Base-by-base conservation (phyloP, 2,113 vertebrate species). In the Circaetus gallicus region DNA sequence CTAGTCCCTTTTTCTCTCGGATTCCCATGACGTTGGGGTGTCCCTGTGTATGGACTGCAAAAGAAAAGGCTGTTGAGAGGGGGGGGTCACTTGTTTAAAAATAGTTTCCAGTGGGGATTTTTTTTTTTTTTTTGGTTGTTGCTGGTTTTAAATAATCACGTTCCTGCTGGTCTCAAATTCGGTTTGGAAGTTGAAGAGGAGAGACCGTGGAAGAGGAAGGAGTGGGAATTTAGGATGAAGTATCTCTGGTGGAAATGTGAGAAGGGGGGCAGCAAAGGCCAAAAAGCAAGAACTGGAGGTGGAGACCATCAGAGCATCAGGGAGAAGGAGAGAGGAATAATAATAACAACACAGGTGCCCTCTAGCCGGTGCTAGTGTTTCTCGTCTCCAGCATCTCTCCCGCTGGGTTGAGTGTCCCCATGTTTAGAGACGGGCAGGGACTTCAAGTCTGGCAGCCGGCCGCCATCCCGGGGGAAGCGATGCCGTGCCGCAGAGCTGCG, bases 401-500 rank as follows among this genome's bases (percentile, higher is more conserved):
- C 0, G 2, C 28, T 58, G 71, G 42, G 9, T 5, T 16, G 36
- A 59, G 12, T 7, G 13, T 52, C 43, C 16, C 31, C 21, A 0
- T 9, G 55, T 50, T 76, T 59, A 55, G 55, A 45, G 80, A 21
- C 1, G 38, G 55, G 82, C 63, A 78, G 9, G 38, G 59, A 24
- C 19, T 61, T 11, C 11, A 56, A 11, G 17, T 0, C 78, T 89
- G 65, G 55, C 72, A 73, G 29, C 13, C 1, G 4, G 40, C 56
- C 2, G 1, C 1, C 0, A 29, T 43, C 20, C 56, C 0, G 2
- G 40, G 42, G 45, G 50, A 71, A 70, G 20, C 0, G 1, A 43
- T 70, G 59, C 45, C 10, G 4, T n/a, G 32, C 19, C 2, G 6
- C 16, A 22, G 78, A 56, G 25, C 53, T 1, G 0, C 1, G 1